These are phyloP conservation scores for Phalacrocorax carbo DNA, from an alignment of 2,113 vertebrate species.

Conservation along the genomic window DNA sequence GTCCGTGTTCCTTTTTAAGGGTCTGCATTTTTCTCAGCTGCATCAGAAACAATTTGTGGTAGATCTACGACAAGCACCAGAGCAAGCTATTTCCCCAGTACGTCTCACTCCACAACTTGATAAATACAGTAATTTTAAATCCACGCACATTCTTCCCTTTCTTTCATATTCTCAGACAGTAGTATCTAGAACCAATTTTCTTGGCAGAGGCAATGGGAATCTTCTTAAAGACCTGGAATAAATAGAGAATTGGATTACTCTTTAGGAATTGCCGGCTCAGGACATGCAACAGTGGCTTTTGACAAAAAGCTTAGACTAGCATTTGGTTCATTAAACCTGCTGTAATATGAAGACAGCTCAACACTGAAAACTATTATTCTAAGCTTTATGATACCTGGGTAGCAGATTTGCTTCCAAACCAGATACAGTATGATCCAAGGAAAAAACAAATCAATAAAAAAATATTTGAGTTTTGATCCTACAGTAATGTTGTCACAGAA, in stretches of 20 bases:
- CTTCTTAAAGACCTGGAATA: conserved; percentile 61
- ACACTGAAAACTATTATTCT: neutral
- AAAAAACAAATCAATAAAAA: neutral
- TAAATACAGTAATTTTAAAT: conserved; percentile 40
- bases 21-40: conserved; percentile 90
- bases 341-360: neutral
- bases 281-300: neutral
- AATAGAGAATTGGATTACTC: conserved; percentile 23
- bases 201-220: neutral
- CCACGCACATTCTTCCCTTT: conserved; percentile 60
- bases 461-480: neutral
- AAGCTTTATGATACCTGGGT: neutral
- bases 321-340: neutral
- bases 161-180: conserved; percentile 1
- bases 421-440: neutral
- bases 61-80: neutral
- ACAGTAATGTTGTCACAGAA: neutral
- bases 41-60: conserved; percentile 68
- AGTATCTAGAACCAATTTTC: neutral
- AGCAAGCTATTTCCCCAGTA: neutral
- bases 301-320: neutral
- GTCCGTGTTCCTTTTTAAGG: conserved; percentile 86
- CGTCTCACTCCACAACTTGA: conserved; percentile 32
- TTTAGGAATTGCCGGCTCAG: neutral
- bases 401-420: neutral